Evolutionary conservation across 2,797 vertebrate genomes (phyloP).

Genomic region (Anableps anableps): DNA sequence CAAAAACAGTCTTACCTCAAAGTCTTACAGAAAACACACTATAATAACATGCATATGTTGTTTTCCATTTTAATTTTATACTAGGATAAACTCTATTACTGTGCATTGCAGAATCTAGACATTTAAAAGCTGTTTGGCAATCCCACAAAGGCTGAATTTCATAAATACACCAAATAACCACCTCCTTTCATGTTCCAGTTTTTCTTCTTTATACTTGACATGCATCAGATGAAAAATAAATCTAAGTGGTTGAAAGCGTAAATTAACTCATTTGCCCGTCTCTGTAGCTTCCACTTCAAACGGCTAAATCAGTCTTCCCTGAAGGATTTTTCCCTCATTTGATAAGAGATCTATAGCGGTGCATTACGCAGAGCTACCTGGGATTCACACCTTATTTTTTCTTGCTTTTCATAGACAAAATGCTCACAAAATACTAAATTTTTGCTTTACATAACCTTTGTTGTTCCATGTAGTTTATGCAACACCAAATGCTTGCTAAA

Average conservation of each 20-base stretch:
- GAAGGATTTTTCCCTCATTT: constrained; percentile 2
- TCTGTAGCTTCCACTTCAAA: constrained; percentile 12
- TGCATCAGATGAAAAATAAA: constrained; percentile 18
- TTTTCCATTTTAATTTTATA: neutral
- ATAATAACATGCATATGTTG: neutral
- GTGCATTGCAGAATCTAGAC: neutral
- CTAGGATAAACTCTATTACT: neutral
- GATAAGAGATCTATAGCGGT: constrained; percentile 11
- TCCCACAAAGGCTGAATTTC: neutral
- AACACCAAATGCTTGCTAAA: constrained; percentile 23
- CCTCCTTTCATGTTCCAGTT: neutral
- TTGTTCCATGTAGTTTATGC: constrained; percentile 11
- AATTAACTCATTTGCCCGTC: constrained; percentile 3
- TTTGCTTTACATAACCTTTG: constrained; percentile 13
- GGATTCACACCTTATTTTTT: constrained; percentile 22
- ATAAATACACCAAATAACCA: neutral
- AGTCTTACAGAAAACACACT: neutral
- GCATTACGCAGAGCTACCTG: neutral
- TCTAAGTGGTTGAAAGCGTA: constrained; percentile 13
- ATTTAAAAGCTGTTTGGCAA: neutral
- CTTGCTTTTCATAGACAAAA: constrained; percentile 11
- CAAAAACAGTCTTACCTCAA: neutral
- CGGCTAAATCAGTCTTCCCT: constrained; percentile 14
- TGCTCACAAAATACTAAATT: neutral
- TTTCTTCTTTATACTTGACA: constrained; percentile 1